Percentiles rank a stretch among this genome's conserved stretches.
Conservation (phyloP, 2,797 vertebrate genomes). For the Taeniopygia guttata region DNA sequence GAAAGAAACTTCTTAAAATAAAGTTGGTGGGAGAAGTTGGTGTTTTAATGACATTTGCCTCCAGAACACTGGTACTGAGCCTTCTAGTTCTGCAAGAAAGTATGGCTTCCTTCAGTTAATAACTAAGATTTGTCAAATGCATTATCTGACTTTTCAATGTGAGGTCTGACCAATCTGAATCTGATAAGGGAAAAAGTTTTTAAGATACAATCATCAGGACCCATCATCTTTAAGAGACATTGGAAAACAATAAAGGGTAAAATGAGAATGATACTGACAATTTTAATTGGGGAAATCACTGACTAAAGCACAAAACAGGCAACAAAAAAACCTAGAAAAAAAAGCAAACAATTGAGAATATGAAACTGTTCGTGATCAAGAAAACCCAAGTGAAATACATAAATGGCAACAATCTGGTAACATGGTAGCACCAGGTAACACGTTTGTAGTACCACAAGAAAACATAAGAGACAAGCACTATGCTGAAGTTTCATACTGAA, state of each 20-base stretch:
- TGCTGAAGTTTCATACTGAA: not conserved
- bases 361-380: not conserved
- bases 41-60: not conserved
- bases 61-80: not conserved
- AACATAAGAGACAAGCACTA: not conserved
- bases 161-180: not conserved
- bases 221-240: not conserved
- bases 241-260: not conserved
- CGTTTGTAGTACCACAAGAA: not conserved
- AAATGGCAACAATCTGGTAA: not conserved
- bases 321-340: not conserved
- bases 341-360: not conserved
- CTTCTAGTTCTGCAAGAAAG: not conserved
- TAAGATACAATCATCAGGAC: not conserved
- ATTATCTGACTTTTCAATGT: not conserved
- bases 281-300: not conserved
- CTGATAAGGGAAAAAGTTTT: fast-evolving
- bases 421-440: not conserved
- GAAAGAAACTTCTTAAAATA: not conserved
- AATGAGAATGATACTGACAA: not conserved
- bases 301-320: not conserved
- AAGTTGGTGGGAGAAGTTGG: not conserved
- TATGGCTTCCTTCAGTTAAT: not conserved
- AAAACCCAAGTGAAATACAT: not conserved
- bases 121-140: not conserved